Evolutionary conservation across 2,888 invertebrate species (phyloP).

Genomic region (Diaperis boleti): DNA sequence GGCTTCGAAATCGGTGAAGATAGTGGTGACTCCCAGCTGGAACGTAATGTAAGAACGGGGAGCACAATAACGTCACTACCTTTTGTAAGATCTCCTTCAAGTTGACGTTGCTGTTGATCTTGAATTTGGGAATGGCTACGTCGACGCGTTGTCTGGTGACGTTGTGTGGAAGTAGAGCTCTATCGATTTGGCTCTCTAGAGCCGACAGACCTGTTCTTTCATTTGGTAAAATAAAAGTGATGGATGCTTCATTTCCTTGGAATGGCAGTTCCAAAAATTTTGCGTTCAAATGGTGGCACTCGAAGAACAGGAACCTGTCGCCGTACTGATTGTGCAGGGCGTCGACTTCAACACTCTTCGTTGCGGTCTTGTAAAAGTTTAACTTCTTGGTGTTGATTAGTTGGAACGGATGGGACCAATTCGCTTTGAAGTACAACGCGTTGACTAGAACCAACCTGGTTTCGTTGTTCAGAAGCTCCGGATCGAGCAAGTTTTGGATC

Average conservation of each 20-base stretch:
- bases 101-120: neutral
- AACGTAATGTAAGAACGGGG: too few species aligned
- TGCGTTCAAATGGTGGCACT: conserved; percentile 13
- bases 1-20: conserved; percentile 31
- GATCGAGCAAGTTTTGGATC: conserved; percentile 7
- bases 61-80: too few species aligned
- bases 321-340: neutral
- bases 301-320: neutral
- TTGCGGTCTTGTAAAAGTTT: neutral
- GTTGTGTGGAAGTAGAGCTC: conserved; percentile 4
- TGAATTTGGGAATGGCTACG: conserved; percentile 14
- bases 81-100: conserved; percentile 5
- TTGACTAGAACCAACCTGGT: conserved; percentile 3
- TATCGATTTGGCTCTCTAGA: neutral
- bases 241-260: conserved; percentile 12
- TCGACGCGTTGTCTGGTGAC: neutral
- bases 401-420: neutral
- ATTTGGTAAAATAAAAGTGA: conserved; percentile 18
- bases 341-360: neutral
- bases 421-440: conserved; percentile 2
- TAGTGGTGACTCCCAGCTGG: conserved; percentile 39
- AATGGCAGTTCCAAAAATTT: conserved; percentile 23
- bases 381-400: neutral
- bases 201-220: conserved; percentile 3
- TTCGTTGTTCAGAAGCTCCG: neutral